Evolutionary conservation across 2,797 vertebrate species (phyloP).

Genomic region (Leuciscus waleckii): DNA sequence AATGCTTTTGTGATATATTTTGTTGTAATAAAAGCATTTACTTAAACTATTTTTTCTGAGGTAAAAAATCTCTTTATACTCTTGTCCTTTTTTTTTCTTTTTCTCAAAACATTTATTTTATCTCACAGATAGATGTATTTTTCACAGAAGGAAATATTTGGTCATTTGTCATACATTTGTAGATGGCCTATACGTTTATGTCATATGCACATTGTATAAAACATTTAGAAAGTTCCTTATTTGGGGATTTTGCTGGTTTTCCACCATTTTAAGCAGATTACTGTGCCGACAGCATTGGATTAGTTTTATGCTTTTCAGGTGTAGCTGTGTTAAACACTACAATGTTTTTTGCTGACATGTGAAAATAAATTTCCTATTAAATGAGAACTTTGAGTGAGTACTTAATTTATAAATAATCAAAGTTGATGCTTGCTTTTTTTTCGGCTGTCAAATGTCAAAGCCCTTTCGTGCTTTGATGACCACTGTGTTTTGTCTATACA

Average conservation of each 20-base stretch:
- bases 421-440: not conserved
- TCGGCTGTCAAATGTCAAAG: not conserved
- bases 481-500: constrained; percentile 8
- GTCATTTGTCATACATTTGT: constrained; percentile 75
- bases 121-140: constrained; percentile 96
- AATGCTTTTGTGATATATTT: constrained; percentile 88
- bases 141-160: constrained; percentile 92
- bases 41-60: constrained; percentile 86
- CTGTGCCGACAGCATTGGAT: constrained; percentile 80
- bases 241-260: constrained; percentile 79
- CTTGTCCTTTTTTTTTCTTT: constrained; percentile 74
- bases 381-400: constrained; percentile 75
- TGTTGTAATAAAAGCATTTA: constrained; percentile 87
- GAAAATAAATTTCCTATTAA: constrained; percentile 87
- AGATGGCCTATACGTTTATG: constrained; percentile 83
- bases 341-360: constrained; percentile 73
- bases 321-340: constrained; percentile 87
- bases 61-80: constrained; percentile 87
- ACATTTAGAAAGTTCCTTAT: constrained; percentile 78
- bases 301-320: constrained; percentile 83
- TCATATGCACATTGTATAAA: constrained; percentile 85
- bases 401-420: not conserved
- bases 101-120: constrained; percentile 87
- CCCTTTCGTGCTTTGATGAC: not conserved
- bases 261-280: constrained; percentile 83